A percentile compares a stretch with the other conserved stretches of the same genome.
These are phyloP conservation scores for Crocodylus rhombifer DNA, from an alignment of 2,797 vertebrate genomes.

Conservation along the genomic window DNA sequence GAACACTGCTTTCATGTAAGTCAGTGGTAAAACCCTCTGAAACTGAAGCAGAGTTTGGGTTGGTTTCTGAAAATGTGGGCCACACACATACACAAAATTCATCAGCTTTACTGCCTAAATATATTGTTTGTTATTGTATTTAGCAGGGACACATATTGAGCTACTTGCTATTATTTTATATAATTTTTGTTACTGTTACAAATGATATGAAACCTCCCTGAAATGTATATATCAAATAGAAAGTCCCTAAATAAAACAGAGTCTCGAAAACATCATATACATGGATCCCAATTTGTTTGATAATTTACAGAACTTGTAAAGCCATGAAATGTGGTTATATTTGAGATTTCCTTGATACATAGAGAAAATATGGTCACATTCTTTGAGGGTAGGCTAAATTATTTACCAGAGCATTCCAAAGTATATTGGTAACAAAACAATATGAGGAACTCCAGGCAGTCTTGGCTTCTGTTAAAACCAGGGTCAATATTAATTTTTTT, in stretches of 20 bases:
- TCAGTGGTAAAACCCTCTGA: constrained; percentile 18
- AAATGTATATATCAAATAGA: not conserved
- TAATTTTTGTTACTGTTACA: constrained; percentile 38
- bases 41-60: constrained; percentile 14
- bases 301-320: constrained; percentile 69
- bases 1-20: not conserved
- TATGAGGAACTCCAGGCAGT: constrained; percentile 68
- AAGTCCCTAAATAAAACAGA: constrained; percentile 34
- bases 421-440: constrained; percentile 70
- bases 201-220: constrained; percentile 24
- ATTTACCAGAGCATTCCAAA: constrained; percentile 71
- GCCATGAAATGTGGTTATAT: constrained; percentile 27
- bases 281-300: constrained; percentile 43
- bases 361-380: constrained; percentile 70
- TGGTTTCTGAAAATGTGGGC: constrained; percentile 8
- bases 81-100: not conserved
- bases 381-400: constrained; percentile 69
- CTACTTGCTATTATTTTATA: constrained; percentile 39
- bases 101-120: not conserved
- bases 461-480: constrained; percentile 59
- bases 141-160: not conserved
- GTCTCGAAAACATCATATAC: constrained; percentile 37
- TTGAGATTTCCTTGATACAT: constrained; percentile 57
- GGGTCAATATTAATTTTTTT: not conserved
- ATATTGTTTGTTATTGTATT: not conserved